Percentiles rank a stretch among this genome's conserved stretches.
phyloP scores from a whole-genome alignment of 2,797 vertebrate species.

The Rousettus madagascariensis region DNA sequence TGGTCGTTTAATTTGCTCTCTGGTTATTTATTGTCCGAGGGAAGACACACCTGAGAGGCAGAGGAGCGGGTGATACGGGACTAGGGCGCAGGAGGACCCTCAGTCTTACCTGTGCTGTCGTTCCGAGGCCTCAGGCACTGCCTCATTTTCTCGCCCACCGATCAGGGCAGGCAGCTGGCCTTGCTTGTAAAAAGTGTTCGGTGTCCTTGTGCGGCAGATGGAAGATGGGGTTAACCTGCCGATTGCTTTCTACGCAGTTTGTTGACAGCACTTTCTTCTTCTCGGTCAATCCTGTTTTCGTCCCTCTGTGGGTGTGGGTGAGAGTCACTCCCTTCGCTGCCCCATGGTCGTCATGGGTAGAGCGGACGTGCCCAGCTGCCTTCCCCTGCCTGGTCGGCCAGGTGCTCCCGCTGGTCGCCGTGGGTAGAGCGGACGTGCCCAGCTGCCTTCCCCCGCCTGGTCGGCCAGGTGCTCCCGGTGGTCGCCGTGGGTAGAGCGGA shows the following conservation, averaged over 20 bases:
- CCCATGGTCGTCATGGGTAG: accelerated
- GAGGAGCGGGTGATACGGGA: accelerated
- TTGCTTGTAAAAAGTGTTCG: not conserved
- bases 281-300: not conserved
- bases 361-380: not conserved
- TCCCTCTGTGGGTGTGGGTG: not conserved
- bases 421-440: too few relatives aligned
- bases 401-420: too few relatives aligned
- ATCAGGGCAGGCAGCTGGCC: not conserved
- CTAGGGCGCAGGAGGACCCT: accelerated
- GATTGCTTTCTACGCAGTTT: not conserved
- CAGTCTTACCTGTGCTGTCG: not conserved
- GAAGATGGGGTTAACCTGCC: not conserved
- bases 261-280: not conserved
- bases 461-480: too few relatives aligned
- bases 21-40: not conserved
- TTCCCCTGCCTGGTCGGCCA: not conserved
- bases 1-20: not conserved
- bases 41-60: not conserved
- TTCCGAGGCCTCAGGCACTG: not conserved
- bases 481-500: too few relatives aligned
- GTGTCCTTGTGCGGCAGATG: not conserved
- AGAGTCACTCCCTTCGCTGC: not conserved
- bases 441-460: too few relatives aligned
- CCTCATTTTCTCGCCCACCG: not conserved